These are phyloP conservation scores for Apamea sordens DNA, from an alignment of 2,888 invertebrate species.

Conservation along the genomic window DNA sequence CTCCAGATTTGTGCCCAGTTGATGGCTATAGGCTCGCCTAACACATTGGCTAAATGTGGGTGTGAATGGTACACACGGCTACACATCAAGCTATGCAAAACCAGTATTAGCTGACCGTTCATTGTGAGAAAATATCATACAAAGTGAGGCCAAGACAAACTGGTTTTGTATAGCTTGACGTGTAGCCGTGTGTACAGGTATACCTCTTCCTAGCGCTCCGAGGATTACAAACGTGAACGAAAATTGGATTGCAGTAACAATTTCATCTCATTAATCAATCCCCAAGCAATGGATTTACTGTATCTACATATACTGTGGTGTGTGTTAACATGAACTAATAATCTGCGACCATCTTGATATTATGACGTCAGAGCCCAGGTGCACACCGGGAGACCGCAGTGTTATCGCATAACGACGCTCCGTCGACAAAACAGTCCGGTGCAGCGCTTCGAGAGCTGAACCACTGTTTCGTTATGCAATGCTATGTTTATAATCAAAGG, in stretches of 20 bases:
- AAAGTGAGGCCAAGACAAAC: too few relatives aligned
- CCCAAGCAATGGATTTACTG: slow-evolving; percentile 1
- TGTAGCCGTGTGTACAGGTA: too few relatives aligned
- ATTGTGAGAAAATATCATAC: too few relatives aligned
- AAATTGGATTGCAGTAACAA: not conserved
- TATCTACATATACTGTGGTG: not conserved
- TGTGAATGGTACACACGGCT: too few relatives aligned
- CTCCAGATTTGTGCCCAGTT: not conserved
- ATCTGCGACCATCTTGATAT: slow-evolving; percentile 53
- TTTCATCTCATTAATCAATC: not conserved
- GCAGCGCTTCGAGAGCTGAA: slow-evolving; percentile 10
- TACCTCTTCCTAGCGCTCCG: not conserved
- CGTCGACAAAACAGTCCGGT: slow-evolving; percentile 39
- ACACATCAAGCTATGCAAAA: too few relatives aligned
- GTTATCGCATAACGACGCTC: slow-evolving; percentile 40
- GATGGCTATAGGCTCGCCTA: too few relatives aligned
- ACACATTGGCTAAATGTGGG: not conserved
- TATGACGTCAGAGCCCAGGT: slow-evolving; percentile 59
- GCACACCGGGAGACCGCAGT: slow-evolving; percentile 45
- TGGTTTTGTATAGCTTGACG: too few relatives aligned
- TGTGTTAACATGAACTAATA: slow-evolving; percentile 39
- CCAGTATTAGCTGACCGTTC: too few relatives aligned
- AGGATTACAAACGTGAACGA: not conserved
- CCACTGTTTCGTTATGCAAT: slow-evolving; percentile 10
- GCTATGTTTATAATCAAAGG: slow-evolving; percentile 1